These are phyloP conservation scores for Hoplostethus mediterraneus DNA, from an alignment of 2,797 vertebrate genomes.

Conservation along the genomic window DNA sequence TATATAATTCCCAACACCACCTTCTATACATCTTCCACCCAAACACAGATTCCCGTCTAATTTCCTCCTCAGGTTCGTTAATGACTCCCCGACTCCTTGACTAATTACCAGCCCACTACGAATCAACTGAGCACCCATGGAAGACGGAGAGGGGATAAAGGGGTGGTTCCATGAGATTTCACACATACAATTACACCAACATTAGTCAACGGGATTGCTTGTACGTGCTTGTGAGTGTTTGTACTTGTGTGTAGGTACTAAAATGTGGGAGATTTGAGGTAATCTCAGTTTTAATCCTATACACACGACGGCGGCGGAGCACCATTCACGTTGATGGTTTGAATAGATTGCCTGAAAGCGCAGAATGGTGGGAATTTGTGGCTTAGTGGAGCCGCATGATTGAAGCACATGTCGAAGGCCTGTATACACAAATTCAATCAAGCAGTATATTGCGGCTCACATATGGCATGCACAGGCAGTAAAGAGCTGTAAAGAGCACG, in stretches of 20 bases:
- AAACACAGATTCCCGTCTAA: not conserved
- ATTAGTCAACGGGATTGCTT: slow-evolving; percentile 29
- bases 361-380: not conserved
- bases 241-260: slow-evolving; percentile 4
- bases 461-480: not conserved
- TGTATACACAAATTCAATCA: not conserved
- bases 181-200: slow-evolving; percentile 42
- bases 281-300: slow-evolving; percentile 5
- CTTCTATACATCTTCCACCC: slow-evolving; percentile 22
- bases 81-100: slow-evolving; percentile 72
- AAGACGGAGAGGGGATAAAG: slow-evolving; percentile 35
- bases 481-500: too few species aligned
- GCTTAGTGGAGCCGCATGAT: not conserved
- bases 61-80: slow-evolving; percentile 46
- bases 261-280: slow-evolving; percentile 17
- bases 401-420: not conserved
- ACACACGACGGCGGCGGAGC: not conserved
- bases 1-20: too few species aligned
- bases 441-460: not conserved
- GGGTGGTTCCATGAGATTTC: slow-evolving; percentile 33
- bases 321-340: not conserved
- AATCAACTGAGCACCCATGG: slow-evolving; percentile 47
- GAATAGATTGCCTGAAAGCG: not conserved
- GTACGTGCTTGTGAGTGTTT: not conserved
- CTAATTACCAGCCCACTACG: slow-evolving; percentile 66